phyloP scores from a whole-genome alignment of 2,113 vertebrate genomes.

The Murina feae region DNA sequence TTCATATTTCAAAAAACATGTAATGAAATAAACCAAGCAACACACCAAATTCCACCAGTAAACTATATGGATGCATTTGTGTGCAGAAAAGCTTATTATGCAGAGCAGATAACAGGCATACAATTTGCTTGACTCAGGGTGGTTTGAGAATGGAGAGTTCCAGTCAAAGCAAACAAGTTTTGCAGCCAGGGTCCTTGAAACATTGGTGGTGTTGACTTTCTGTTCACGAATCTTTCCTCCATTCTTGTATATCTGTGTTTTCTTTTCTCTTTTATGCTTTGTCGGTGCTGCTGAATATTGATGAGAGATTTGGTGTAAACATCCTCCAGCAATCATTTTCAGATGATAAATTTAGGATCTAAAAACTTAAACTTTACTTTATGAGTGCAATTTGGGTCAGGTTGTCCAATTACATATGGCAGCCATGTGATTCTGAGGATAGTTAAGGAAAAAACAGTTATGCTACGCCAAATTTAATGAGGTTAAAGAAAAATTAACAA shows the following conservation, averaged over 20 bases:
- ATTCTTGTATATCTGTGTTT: background rate
- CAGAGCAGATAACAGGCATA: background rate
- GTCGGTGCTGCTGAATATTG: background rate
- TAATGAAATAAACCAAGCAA: background rate
- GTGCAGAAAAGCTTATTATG: background rate
- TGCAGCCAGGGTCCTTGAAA: background rate
- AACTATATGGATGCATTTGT: background rate
- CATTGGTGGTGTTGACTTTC: slow-evolving; percentile 5
- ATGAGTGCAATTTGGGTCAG: background rate
- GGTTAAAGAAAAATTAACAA: background rate
- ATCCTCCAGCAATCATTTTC: slow-evolving; percentile 24
- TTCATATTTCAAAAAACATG: background rate
- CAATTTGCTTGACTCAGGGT: background rate
- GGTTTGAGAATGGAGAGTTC: background rate
- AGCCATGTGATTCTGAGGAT: background rate
- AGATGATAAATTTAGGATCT: slow-evolving; percentile 22
- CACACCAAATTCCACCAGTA: background rate
- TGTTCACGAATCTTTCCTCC: background rate
- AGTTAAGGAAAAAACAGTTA: background rate
- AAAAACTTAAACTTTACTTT: background rate
- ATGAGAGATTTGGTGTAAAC: slow-evolving; percentile 12
- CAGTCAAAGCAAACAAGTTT: background rate
- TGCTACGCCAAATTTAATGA: background rate
- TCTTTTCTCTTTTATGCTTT: background rate
- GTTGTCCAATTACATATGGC: background rate